Conservation (phyloP, 2,113 vertebrate species). For the Mungos mungo region DNA sequence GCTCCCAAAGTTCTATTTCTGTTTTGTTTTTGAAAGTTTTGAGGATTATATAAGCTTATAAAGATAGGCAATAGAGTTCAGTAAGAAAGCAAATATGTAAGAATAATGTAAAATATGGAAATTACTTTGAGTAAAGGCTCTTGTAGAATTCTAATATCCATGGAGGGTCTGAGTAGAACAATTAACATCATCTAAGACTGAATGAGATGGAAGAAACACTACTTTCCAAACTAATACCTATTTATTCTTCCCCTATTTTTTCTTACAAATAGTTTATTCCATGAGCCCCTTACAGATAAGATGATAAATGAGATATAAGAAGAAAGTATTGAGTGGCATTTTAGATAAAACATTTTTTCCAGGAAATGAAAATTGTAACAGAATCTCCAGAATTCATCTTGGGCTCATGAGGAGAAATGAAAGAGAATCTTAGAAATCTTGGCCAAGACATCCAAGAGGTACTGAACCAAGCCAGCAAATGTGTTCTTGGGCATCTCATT, state of each 20-base stretch:
- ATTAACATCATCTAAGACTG: background rate
- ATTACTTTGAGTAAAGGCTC: background rate
- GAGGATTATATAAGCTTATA: background rate
- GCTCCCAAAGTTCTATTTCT: background rate
- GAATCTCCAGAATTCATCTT: background rate
- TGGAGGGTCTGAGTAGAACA: background rate
- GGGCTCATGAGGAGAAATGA: background rate
- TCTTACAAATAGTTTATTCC: background rate
- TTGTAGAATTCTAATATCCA: background rate
- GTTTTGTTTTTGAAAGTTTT: slow-evolving; percentile 26
- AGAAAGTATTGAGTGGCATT: background rate
- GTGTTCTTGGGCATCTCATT: background rate
- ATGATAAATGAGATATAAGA: background rate
- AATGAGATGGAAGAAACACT: background rate
- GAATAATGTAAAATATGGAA: background rate
- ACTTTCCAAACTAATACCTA: background rate
- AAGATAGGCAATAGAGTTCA: background rate
- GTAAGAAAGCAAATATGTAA: background rate
- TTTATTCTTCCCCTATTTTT: background rate
- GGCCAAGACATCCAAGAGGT: background rate
- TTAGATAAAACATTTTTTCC: background rate
- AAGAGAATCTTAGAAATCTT: background rate
- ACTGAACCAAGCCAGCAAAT: background rate
- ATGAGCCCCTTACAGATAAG: background rate
- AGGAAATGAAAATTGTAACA: background rate